These are phyloP conservation scores for Pseudolaguvia tuberculata DNA, from an alignment of 2,113 vertebrate genomes.

Conservation along the genomic window DNA sequence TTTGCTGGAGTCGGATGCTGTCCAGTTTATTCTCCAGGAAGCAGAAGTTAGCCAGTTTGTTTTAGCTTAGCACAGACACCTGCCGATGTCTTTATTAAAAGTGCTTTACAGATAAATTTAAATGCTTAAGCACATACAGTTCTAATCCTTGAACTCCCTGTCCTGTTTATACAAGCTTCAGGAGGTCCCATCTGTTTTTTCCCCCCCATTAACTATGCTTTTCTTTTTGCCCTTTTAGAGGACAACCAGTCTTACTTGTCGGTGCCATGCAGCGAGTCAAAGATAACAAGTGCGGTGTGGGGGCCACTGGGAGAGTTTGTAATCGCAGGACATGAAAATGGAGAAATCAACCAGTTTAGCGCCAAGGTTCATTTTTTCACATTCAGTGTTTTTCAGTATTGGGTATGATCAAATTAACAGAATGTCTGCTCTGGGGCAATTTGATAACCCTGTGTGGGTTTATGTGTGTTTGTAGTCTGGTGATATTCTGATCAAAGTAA, in stretches of 20 bases:
- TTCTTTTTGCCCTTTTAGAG: constrained; percentile 59
- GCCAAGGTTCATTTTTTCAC: constrained; percentile 75
- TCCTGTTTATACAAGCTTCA: background rate
- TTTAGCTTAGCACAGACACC: no score
- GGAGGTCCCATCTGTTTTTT: background rate
- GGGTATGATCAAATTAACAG: no score
- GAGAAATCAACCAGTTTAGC: constrained; percentile 93
- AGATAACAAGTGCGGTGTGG: constrained; percentile 97
- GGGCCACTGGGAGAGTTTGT: constrained; percentile 92
- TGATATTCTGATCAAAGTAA: constrained; percentile 79
- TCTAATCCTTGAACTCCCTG: background rate
- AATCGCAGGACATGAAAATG: constrained; percentile 87
- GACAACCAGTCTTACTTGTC: constrained; percentile 91
- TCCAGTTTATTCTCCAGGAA: no score
- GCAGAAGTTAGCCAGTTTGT: no score
- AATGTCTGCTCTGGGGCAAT: background rate
- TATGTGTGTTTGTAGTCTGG: constrained; percentile 72
- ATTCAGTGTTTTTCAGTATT: background rate
- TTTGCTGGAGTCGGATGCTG: no score
- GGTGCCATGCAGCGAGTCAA: constrained; percentile 85
- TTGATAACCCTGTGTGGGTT: background rate
- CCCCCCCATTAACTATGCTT: background rate
- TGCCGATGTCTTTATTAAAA: no score
- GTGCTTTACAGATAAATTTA: no score
- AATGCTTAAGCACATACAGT: background rate